Conservation (phyloP, 2,113 vertebrate species). For the Pseudorasbora parva region DNA sequence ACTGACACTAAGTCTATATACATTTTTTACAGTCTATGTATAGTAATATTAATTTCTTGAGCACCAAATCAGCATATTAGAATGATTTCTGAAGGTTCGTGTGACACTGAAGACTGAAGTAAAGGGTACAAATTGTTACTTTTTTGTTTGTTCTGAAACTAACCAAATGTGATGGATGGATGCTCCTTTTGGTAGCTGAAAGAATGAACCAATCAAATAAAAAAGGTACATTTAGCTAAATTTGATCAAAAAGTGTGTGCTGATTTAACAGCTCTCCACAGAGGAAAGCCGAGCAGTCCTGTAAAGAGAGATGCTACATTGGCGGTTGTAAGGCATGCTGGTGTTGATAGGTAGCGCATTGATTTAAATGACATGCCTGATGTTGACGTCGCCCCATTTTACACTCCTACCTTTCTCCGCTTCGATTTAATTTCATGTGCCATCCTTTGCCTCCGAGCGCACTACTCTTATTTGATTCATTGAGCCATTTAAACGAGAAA, state of each 20-base stretch:
- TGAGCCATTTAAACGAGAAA: constrained; percentile 62
- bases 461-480: constrained; percentile 59
- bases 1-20: too few species aligned
- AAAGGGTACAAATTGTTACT: too few species aligned
- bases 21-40: too few species aligned
- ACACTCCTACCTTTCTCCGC: constrained; percentile 33
- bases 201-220: neutral
- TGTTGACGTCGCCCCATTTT: constrained; percentile 27
- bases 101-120: too few species aligned
- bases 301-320: constrained; percentile 37
- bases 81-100: too few species aligned
- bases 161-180: too few species aligned
- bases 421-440: constrained; percentile 56
- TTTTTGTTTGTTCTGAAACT: too few species aligned
- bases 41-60: neutral
- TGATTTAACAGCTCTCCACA: constrained; percentile 23
- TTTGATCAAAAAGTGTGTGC: constrained; percentile 50
- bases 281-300: constrained; percentile 34
- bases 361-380: constrained; percentile 48
- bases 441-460: constrained; percentile 49
- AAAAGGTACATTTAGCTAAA: neutral
- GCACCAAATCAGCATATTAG: neutral
- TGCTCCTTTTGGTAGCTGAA: neutral
- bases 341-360: constrained; percentile 50
- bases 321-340: neutral